Evolutionary conservation across 2,113 vertebrate genomes (phyloP).

Genomic region (Lophotis ruficrista): DNA sequence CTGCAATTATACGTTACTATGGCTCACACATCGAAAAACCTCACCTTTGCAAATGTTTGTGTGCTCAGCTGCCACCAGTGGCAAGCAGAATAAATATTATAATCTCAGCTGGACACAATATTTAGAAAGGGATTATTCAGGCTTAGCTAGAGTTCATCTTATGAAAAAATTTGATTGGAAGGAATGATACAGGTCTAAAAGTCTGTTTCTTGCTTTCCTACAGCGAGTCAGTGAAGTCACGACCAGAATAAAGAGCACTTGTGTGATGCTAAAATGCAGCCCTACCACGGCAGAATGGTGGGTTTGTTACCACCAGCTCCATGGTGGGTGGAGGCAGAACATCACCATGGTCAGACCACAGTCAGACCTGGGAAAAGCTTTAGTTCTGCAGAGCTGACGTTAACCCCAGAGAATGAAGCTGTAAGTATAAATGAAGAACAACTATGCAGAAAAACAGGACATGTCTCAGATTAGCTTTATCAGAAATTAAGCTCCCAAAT

Average conservation of each 20-base stretch:
- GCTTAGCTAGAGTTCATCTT: slow-evolving; percentile 17
- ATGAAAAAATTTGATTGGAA: slow-evolving; percentile 1
- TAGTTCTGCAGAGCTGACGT: neutral
- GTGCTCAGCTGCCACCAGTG: slow-evolving; percentile 42
- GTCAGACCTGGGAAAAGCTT: neutral
- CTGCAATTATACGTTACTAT: slow-evolving; percentile 5
- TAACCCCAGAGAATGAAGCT: neutral
- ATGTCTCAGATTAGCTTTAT: neutral
- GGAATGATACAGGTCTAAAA: neutral
- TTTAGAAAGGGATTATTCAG: slow-evolving; percentile 59
- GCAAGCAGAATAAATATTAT: slow-evolving; percentile 54
- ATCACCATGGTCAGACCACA: neutral
- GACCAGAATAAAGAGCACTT: slow-evolving; percentile 35
- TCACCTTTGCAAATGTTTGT: slow-evolving; percentile 42
- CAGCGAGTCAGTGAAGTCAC: neutral
- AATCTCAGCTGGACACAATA: slow-evolving; percentile 50
- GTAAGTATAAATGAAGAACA: neutral
- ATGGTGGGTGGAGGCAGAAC: neutral
- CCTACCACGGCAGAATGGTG: neutral
- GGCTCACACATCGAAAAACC: neutral
- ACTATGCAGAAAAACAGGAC: neutral
- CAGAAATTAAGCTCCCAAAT: neutral
- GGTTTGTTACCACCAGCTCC: neutral
- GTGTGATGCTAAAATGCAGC: neutral
- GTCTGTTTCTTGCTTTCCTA: slow-evolving; percentile 10